Percentiles rank a stretch among this genome's conserved stretches.
Evolutionary conservation across 1,140 invertebrate species (phyloP).

Genomic region (Cardiocondyla obscurior): DNA sequence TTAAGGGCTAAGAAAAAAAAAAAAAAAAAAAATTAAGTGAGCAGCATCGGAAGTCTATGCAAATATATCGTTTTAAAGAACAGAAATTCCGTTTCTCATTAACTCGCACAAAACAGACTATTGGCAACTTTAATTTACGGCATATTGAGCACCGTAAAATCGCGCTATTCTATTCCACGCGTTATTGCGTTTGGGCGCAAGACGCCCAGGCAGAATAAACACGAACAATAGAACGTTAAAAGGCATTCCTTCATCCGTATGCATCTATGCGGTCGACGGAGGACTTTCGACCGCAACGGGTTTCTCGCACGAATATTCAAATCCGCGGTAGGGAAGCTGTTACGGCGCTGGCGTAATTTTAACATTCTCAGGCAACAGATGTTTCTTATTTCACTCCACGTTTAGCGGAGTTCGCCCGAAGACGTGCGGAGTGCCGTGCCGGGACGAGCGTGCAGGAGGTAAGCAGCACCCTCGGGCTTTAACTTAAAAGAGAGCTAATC

Average conservation of each 20-base stretch:
- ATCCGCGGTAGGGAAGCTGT: slow-evolving; percentile 46
- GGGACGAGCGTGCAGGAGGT: slow-evolving; percentile 25
- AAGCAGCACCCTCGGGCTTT: slow-evolving; percentile 42
- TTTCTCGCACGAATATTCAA: slow-evolving; percentile 48
- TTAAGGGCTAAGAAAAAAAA: background rate
- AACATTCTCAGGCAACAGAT: slow-evolving; percentile 42
- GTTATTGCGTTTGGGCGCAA: background rate
- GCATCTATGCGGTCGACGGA: background rate
- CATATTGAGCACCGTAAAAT: background rate
- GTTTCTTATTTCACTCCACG: slow-evolving; percentile 43
- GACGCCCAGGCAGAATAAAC: background rate
- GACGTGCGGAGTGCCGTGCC: slow-evolving; percentile 24
- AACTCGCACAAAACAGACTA: background rate
- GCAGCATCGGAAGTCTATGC: slow-evolving; percentile 4
- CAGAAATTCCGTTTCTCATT: background rate
- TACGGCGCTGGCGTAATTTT: slow-evolving; percentile 43
- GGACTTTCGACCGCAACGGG: slow-evolving; percentile 19
- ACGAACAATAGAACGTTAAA: background rate
- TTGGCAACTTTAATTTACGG: background rate
- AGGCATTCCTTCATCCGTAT: background rate
- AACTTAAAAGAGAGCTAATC: slow-evolving; percentile 57
- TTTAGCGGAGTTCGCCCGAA: slow-evolving; percentile 30
- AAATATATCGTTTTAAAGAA: slow-evolving; percentile 3
- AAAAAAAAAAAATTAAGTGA: slow-evolving; percentile 50
- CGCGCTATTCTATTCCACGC: background rate